These are phyloP conservation scores for Euleptes europaea DNA, from an alignment of 2,113 vertebrate species.

Conservation along the genomic window DNA sequence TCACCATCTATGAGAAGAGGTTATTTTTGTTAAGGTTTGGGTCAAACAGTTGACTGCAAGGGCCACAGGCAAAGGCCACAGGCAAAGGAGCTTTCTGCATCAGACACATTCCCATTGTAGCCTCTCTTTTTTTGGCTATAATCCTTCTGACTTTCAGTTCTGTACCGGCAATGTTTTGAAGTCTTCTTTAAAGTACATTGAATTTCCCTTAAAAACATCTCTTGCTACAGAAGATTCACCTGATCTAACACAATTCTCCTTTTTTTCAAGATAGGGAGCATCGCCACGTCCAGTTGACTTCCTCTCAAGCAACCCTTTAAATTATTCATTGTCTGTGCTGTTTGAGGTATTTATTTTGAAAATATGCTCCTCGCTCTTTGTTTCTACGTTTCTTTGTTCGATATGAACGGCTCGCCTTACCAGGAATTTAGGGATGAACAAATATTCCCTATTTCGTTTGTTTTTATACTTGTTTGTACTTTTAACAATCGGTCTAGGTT, in stretches of 20 bases:
- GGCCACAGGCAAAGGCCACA: conserved; percentile 30
- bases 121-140: conserved; percentile 36
- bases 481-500: too few species aligned
- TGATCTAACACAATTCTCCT: conserved; percentile 66
- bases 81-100: conserved; percentile 17
- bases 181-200: conserved; percentile 58
- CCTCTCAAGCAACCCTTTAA: conserved; percentile 40
- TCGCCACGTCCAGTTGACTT: conserved; percentile 8
- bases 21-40: conserved; percentile 16
- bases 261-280: conserved; percentile 65
- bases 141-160: conserved; percentile 59
- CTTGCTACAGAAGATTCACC: conserved; percentile 62
- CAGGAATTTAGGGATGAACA: not conserved
- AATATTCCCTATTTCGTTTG: not conserved
- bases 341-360: conserved; percentile 63
- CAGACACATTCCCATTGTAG: conserved; percentile 48
- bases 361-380: conserved; percentile 51
- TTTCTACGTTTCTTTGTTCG: conserved; percentile 51
- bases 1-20: conserved; percentile 38
- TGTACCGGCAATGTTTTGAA: conserved; percentile 64
- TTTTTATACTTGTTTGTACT: not conserved
- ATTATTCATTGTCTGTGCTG: conserved; percentile 68
- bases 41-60: conserved; percentile 59
- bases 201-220: conserved; percentile 59
- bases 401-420: conserved; percentile 48